phyloP scores from a whole-genome alignment of 2,797 vertebrate genomes.

The Lateolabrax maculatus region DNA sequence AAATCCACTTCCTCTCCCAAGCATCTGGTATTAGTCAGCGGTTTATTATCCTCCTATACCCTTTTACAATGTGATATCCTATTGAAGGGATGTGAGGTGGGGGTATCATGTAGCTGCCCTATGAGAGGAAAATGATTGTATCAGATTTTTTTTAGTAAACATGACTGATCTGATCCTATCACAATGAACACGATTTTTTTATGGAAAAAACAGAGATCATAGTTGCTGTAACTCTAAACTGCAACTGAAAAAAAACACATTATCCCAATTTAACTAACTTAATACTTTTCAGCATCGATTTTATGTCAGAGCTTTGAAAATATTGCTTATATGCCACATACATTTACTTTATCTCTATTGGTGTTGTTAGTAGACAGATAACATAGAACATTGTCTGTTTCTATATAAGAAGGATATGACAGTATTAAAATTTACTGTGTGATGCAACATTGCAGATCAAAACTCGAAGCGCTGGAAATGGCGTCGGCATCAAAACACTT shows the following conservation, averaged over 20 bases:
- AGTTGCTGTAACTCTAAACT: not conserved
- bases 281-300: not conserved
- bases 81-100: conserved; percentile 15
- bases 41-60: conserved; percentile 52
- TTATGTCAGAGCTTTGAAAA: not conserved
- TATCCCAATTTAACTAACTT: not conserved
- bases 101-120: conserved; percentile 1
- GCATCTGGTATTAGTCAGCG: conserved; percentile 65
- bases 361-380: not conserved
- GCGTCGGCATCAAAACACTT: conserved; percentile 53
- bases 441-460: conserved; percentile 15
- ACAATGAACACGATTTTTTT: not conserved
- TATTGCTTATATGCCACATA: not conserved
- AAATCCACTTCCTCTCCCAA: conserved; percentile 48
- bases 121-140: not conserved
- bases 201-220: not conserved
- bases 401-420: not conserved
- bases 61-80: conserved; percentile 23
- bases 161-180: not conserved
- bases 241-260: not conserved
- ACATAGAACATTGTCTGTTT: not conserved
- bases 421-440: not conserved
- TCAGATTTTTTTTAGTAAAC: not conserved
- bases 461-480: conserved; percentile 58
- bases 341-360: not conserved